phyloP scores from a whole-genome alignment of 2,113 vertebrate genomes.

The Columba janthina region DNA sequence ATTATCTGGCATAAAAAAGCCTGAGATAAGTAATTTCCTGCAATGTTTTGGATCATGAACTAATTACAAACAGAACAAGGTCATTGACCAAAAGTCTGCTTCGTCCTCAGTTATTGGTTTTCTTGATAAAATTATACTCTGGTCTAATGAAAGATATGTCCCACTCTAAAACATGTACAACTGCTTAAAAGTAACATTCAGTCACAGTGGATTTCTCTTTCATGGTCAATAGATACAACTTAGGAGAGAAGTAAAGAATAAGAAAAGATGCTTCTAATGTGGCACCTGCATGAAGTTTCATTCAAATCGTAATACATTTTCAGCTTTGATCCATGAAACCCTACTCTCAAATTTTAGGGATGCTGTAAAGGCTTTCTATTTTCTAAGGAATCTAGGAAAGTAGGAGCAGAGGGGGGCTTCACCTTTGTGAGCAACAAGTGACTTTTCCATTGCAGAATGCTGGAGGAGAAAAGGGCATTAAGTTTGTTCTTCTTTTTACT shows the following conservation, averaged over 20 bases:
- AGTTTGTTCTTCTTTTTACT: background rate
- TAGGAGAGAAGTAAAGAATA: background rate
- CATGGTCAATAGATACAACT: background rate
- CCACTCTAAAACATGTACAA: background rate
- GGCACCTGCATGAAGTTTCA: background rate
- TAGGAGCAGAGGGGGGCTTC: background rate
- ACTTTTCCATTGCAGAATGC: background rate
- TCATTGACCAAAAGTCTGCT: background rate
- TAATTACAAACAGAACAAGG: background rate
- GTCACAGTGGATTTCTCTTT: background rate
- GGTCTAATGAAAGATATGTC: background rate
- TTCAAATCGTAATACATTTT: background rate
- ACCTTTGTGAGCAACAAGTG: background rate
- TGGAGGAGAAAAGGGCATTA: background rate
- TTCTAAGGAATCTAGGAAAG: background rate
- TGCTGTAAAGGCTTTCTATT: background rate
- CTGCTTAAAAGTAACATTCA: background rate
- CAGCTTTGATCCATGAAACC: background rate
- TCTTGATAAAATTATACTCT: background rate
- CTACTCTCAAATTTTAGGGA: background rate
- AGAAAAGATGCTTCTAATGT: background rate
- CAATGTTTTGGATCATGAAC: background rate
- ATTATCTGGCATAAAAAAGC: background rate
- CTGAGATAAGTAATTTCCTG: background rate
- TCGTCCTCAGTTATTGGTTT: background rate